Evolutionary conservation across 2,888 invertebrate genomes (phyloP).

Genomic region (Agriopis leucophaearia): DNA sequence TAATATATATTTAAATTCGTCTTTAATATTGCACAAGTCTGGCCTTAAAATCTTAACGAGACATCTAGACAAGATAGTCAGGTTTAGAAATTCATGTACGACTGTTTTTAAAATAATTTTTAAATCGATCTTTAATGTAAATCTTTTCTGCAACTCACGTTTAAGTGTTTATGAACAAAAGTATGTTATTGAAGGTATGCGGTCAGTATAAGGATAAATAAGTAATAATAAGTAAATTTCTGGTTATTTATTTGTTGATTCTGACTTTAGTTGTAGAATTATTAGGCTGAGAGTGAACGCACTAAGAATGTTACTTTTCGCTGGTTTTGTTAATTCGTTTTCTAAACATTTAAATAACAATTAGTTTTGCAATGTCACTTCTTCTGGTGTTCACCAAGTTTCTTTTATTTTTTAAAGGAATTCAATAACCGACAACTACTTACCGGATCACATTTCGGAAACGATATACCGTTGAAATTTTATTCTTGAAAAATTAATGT

Average conservation of each 20-base stretch:
- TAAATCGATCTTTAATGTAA: slow-evolving; percentile 12
- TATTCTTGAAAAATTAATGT: too few species aligned
- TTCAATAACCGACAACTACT: too few species aligned
- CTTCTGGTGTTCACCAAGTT: too few species aligned
- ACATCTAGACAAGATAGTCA: slow-evolving; percentile 12
- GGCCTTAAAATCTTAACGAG: slow-evolving; percentile 4
- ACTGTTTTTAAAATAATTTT: slow-evolving; percentile 6
- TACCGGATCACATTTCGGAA: too few species aligned
- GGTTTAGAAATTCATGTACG: slow-evolving; percentile 12
- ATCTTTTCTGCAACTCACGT: slow-evolving; percentile 8
- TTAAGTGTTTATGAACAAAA: slow-evolving; percentile 20
- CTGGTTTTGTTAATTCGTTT: neutral
- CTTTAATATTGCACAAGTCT: slow-evolving; percentile 3
- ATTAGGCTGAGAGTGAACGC: slow-evolving; percentile 41
- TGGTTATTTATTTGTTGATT: slow-evolving; percentile 56
- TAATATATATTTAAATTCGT: slow-evolving; percentile 1
- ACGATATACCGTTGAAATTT: too few species aligned
- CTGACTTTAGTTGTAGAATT: slow-evolving; percentile 41
- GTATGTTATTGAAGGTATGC: slow-evolving; percentile 22
- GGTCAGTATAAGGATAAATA: slow-evolving; percentile 34
- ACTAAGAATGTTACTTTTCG: neutral
- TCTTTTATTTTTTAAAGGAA: too few species aligned
- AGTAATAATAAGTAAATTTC: slow-evolving; percentile 29
- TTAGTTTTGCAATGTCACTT: too few species aligned
- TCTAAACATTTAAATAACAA: neutral